Conservation (phyloP, 23 tunicate genomes). For the Ciona savignyi region DNA sequence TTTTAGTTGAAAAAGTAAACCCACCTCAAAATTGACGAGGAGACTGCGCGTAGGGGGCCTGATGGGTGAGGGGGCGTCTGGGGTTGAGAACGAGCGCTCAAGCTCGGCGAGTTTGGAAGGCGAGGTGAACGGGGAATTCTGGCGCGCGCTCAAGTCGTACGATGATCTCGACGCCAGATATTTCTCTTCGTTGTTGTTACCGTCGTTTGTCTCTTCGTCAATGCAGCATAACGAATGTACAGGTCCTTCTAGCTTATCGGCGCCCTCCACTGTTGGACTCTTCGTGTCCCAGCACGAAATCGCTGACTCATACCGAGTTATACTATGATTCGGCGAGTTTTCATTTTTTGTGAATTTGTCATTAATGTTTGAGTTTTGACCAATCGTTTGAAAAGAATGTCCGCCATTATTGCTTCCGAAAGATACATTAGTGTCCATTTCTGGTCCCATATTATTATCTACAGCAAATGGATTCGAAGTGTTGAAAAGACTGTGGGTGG, state of each 20-base stretch:
- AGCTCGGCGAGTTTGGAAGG: conserved; percentile 36
- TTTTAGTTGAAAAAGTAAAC: too few species aligned
- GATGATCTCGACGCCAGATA: conserved; percentile 32
- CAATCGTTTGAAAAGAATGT: background rate
- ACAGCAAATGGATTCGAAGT: background rate
- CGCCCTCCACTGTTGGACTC: conserved; percentile 27
- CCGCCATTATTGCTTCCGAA: conserved; percentile 1
- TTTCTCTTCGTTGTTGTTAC: background rate
- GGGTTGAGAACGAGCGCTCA: conserved; percentile 50
- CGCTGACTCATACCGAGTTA: background rate
- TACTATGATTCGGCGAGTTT: background rate
- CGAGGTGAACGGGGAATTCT: conserved; percentile 48
- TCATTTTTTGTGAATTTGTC: background rate
- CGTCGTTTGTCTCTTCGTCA: conserved; percentile 17
- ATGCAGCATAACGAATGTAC: conserved; percentile 30
- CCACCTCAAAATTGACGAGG: background rate
- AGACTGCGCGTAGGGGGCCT: conserved; percentile 14
- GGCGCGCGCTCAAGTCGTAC: conserved; percentile 43
- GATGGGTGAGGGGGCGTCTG: conserved; percentile 74
- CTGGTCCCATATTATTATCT: background rate
- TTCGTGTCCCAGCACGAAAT: conserved; percentile 46
- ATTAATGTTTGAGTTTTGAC: background rate
- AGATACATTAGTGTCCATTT: background rate
- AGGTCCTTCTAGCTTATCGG: conserved; percentile 8
- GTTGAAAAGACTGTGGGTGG: background rate